Base-by-base conservation (phyloP, 2,888 invertebrate genomes). In the Pyrrhia umbra region DNA sequence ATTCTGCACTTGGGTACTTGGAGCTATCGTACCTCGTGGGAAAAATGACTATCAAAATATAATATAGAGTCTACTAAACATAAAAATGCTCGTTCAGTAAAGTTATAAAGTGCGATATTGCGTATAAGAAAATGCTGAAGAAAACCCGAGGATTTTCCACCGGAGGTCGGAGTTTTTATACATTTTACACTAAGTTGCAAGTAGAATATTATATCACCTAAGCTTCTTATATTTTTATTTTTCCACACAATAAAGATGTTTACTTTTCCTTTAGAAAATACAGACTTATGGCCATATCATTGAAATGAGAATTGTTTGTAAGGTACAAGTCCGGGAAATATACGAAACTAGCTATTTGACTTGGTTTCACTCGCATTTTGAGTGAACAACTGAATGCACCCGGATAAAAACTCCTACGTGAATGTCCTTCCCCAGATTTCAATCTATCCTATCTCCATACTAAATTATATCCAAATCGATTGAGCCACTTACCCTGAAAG, bases 201-300 rank as follows among this genome's bases (percentile, higher is more conserved):
- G 64, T 40, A 56, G 58, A 76, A 65, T 74, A 76, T 68, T 64
- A 71, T 75, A 71, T 65, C 49, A 52, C 30, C 52, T 78, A 77
- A 83, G 77, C 78, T 40, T 46, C 77, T 82, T 80, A 78, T 54
- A 51, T 67, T 75, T 68, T 79, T 80, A 61, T 69, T 74, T 72
- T 56, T 0, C 50, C 27, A 58, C 61, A 67, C 51, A 60, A 63
- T 57, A 46, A 25, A 56, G 51, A 68, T 63, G 70, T 65, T 75
- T 63, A 66, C 65, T 61, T 42, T 37, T 10, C 21, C 39, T 63
- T 46, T 45, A 23, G n/a, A n/a, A n/a, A n/a, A n/a, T n/a, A n/a
- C n/a, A n/a, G n/a, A n/a, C n/a, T n/a, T n/a, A n/a, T n/a, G n/a
- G n/a, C n/a, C n/a, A n/a, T n/a, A n/a, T n/a, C n/a, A n/a, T n/a